These are phyloP conservation scores for Dermatemys mawii DNA, from an alignment of 2,113 vertebrate genomes.

Conservation along the genomic window DNA sequence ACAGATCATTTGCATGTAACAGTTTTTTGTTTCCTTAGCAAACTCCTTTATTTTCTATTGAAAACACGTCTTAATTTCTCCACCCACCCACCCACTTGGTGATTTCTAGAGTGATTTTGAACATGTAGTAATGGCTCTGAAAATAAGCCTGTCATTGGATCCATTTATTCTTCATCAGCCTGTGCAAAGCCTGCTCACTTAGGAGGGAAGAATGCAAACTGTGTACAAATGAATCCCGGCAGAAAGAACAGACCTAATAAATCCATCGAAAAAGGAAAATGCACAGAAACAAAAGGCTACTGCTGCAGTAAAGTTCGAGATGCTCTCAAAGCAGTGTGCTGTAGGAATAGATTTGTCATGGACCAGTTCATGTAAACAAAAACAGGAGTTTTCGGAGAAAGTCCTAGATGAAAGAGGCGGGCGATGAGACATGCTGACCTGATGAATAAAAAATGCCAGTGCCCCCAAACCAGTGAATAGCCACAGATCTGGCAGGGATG, in stretches of 20 bases:
- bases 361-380: neutral
- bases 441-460: neutral
- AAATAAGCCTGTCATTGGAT: conserved; percentile 9
- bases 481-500: neutral
- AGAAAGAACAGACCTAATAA: neutral
- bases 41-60: neutral
- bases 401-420: neutral
- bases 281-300: neutral
- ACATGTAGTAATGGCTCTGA: conserved; percentile 42
- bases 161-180: neutral
- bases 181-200: neutral
- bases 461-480: neutral
- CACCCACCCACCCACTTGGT: neutral
- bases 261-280: neutral
- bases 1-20: neutral
- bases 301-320: conserved; percentile 1
- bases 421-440: neutral
- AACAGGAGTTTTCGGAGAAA: neutral
- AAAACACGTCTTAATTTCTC: conserved; percentile 15
- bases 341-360: neutral
- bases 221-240: conserved; percentile 25
- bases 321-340: neutral
- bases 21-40: neutral
- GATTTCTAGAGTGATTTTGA: neutral
- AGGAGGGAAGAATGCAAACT: neutral